phyloP scores from a whole-genome alignment of 2,888 invertebrate genomes.

The Zootermopsis nevadensis region DNA sequence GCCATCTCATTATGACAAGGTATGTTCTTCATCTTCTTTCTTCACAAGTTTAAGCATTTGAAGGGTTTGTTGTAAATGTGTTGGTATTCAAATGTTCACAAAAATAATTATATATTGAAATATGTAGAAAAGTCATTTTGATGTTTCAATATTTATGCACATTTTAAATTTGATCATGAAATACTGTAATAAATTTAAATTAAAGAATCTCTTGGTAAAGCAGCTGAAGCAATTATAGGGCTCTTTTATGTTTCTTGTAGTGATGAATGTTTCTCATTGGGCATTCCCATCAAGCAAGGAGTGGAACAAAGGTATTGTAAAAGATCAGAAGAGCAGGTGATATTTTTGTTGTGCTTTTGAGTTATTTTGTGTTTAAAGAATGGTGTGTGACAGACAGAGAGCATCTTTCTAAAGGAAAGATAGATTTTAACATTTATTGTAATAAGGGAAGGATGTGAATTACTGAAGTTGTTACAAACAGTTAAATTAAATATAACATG shows the following conservation, averaged over 20 bases:
- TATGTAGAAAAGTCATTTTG: neutral
- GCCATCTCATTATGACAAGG: conserved; percentile 42
- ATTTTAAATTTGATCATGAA: conserved; percentile 4
- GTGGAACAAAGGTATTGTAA: conserved; percentile 51
- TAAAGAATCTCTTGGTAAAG: neutral
- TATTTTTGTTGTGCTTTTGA: conserved; percentile 47
- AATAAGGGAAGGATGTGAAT: neutral
- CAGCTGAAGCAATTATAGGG: neutral
- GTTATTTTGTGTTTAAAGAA: conserved; percentile 8
- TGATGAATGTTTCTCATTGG: conserved; percentile 37
- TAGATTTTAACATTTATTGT: neutral
- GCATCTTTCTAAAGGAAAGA: neutral
- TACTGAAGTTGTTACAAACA: neutral
- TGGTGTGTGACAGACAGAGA: conserved; percentile 23
- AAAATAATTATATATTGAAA: neutral
- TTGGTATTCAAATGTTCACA: conserved; percentile 77
- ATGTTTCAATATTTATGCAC: neutral
- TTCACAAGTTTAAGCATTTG: conserved; percentile 6
- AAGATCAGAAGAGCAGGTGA: conserved; percentile 41
- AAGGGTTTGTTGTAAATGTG: conserved; percentile 61
- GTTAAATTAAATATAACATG: neutral
- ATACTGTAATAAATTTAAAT: neutral
- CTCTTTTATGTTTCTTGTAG: conserved; percentile 10
- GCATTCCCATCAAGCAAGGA: conserved; percentile 44
- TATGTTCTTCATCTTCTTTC: conserved; percentile 35